These are phyloP conservation scores for Nilaparvata lugens DNA, from an alignment of 1,140 invertebrate species.

Conservation along the genomic window DNA sequence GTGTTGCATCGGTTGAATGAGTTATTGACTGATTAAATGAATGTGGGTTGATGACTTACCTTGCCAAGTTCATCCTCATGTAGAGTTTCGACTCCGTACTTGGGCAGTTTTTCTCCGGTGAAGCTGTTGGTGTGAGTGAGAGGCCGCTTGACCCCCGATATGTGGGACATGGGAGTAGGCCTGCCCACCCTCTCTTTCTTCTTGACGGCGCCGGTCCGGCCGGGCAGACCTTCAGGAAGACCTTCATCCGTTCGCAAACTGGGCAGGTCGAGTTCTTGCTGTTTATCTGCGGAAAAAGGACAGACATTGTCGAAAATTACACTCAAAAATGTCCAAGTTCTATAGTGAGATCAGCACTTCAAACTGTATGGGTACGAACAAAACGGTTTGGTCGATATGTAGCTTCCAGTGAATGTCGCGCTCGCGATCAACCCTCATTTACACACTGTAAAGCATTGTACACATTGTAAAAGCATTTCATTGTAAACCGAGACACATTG, in stretches of 20 bases:
- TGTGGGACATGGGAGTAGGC: conserved; percentile 70
- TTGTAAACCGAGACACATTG: no score
- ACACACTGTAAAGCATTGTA: no score
- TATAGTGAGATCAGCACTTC: conserved; percentile 99
- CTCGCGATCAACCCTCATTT: no score
- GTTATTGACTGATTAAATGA: no score
- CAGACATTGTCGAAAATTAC: conserved; percentile 51
- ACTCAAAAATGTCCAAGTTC: conserved; percentile 96
- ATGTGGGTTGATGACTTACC: no score
- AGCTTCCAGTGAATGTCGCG: background rate
- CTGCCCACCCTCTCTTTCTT: conserved; percentile 48
- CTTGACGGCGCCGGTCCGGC: conserved; percentile 21
- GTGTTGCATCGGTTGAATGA: no score
- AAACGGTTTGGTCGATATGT: no score
- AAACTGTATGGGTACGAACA: conserved; percentile 96
- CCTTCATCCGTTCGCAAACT: conserved; percentile 70
- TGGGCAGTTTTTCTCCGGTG: conserved; percentile 78
- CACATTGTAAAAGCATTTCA: no score
- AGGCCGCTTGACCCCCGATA: conserved; percentile 79
- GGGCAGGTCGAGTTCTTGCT: conserved; percentile 90
- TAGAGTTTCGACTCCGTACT: conserved; percentile 84
- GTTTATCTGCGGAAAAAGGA: conserved; percentile 67
- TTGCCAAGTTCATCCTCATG: conserved; percentile 81
- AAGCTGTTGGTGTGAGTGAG: conserved; percentile 85
- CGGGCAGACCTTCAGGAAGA: conserved; percentile 28